Conservation (phyloP, 2,888 invertebrate species). For the Xiphydria camelus region DNA sequence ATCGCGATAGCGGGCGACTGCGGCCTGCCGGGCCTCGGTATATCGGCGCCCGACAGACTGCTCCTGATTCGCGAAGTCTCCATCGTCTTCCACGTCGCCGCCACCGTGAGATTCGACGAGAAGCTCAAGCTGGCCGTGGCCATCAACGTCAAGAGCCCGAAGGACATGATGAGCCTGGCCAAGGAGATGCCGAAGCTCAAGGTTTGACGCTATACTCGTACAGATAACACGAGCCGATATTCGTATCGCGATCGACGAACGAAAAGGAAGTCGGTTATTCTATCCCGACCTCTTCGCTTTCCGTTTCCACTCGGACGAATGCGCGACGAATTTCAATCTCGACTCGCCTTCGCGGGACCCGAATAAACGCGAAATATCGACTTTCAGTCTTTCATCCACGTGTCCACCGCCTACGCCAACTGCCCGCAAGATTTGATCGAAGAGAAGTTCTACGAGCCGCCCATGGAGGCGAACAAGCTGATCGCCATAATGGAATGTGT, state of each 20-base stretch:
- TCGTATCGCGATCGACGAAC: no score
- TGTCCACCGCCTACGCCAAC: slow-evolving; percentile 66
- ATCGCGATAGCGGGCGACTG: slow-evolving; percentile 65
- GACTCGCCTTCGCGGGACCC: not conserved
- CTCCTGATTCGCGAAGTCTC: slow-evolving; percentile 60
- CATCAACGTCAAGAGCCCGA: slow-evolving; percentile 74
- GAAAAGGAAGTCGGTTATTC: not conserved
- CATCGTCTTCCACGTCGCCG: slow-evolving; percentile 64
- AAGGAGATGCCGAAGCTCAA: slow-evolving; percentile 68
- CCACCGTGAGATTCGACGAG: slow-evolving; percentile 72
- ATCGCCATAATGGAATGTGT: slow-evolving; percentile 60
- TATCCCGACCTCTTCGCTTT: not conserved
- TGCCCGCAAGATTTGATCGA: slow-evolving; percentile 60
- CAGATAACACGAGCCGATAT: no score
- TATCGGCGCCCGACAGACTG: slow-evolving; percentile 63
- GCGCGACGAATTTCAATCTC: not conserved
- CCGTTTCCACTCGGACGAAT: no score
- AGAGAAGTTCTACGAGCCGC: slow-evolving; percentile 62
- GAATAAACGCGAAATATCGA: no score
- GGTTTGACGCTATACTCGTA: slow-evolving; percentile 55
- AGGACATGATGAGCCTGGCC: slow-evolving; percentile 68
- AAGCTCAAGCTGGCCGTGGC: slow-evolving; percentile 72
- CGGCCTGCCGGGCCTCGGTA: slow-evolving; percentile 64
- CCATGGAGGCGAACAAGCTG: slow-evolving; percentile 61
- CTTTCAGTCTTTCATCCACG: slow-evolving; percentile 61